phyloP scores from a whole-genome alignment of 2,797 vertebrate genomes.

The Peromyscus melanophrys region DNA sequence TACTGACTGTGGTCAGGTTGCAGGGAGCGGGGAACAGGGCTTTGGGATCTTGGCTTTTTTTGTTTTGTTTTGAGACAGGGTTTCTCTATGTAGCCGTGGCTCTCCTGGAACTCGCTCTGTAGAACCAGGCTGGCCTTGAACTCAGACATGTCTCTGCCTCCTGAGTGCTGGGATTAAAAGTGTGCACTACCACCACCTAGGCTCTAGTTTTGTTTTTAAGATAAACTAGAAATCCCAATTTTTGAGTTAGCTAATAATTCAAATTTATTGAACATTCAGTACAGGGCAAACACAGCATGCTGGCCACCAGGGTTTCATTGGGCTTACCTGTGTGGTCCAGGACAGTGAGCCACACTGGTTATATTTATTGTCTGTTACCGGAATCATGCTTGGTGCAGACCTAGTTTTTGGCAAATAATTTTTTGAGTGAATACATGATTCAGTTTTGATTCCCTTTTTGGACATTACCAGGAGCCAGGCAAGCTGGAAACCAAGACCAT shows the following conservation, averaged over 20 bases:
- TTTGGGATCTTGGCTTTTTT: background rate
- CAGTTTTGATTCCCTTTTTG: conserved; percentile 39
- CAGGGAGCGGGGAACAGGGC: no score
- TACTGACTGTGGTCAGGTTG: background rate
- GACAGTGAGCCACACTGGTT: background rate
- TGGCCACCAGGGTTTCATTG: background rate
- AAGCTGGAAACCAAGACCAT: background rate
- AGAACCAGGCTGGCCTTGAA: background rate
- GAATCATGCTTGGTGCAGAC: background rate
- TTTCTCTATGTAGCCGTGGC: background rate
- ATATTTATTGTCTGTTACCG: background rate
- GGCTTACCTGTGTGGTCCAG: background rate
- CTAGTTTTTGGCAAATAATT: conserved; percentile 5
- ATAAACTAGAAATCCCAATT: conserved; percentile 27
- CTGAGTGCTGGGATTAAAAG: background rate
- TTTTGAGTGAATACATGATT: conserved; percentile 18
- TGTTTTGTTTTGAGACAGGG: background rate
- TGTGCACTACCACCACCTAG: no score
- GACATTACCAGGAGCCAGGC: conserved; percentile 21
- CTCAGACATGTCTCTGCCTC: background rate
- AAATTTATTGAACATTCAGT: conserved; percentile 43
- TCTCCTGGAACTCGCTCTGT: background rate
- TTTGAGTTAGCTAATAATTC: conserved; percentile 50
- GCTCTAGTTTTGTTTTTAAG: background rate
- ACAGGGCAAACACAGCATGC: background rate